Conservation (phyloP, 1,140 invertebrate species). For the Bombyx mandarina region DNA sequence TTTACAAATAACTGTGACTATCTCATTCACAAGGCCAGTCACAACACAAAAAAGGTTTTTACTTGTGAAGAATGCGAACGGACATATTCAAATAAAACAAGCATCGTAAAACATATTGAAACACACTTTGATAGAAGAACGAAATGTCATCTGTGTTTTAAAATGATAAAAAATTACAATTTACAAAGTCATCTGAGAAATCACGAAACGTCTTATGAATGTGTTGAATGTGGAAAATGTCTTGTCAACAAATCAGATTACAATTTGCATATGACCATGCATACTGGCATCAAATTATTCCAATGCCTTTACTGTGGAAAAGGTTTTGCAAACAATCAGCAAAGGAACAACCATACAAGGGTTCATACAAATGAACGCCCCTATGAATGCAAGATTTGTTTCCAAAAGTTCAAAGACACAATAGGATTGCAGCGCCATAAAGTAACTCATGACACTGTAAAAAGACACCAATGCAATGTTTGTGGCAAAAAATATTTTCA, state of each 20-base stretch:
- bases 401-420: background rate
- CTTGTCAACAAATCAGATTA: background rate
- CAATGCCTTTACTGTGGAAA: slow-evolving; percentile 13
- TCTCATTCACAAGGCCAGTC: slow-evolving; percentile 1
- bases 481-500: slow-evolving; percentile 8
- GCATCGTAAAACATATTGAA: background rate
- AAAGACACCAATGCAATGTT: slow-evolving; percentile 7
- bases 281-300: slow-evolving; percentile 11
- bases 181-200: background rate
- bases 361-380: slow-evolving; percentile 11
- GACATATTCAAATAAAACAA: background rate
- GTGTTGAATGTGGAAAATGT: slow-evolving; percentile 1
- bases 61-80: slow-evolving; percentile 1
- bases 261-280: slow-evolving; percentile 8
- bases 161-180: background rate
- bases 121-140: slow-evolving; percentile 1
- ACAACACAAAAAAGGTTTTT: slow-evolving; percentile 2
- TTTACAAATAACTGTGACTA: slow-evolving; percentile 3
- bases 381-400: slow-evolving; percentile 11
- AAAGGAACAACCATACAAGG: slow-evolving; percentile 3
- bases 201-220: background rate
- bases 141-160: slow-evolving; percentile 3
- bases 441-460: slow-evolving; percentile 6
- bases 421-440: background rate
- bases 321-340: background rate